phyloP scores from a whole-genome alignment of 2,888 invertebrate species.

The Chydorus sphaericus region DNA sequence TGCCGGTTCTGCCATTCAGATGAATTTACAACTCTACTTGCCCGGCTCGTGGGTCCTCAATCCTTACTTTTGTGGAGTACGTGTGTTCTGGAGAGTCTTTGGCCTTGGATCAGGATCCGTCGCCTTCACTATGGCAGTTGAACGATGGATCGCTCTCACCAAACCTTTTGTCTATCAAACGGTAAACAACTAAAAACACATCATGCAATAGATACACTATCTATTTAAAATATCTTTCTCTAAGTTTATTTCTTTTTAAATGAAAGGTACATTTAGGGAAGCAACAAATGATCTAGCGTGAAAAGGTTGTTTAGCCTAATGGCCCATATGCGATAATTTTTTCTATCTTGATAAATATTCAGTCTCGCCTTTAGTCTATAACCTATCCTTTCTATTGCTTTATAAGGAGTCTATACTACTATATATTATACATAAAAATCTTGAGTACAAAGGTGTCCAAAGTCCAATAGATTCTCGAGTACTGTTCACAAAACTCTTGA shows the following conservation, averaged over 20 bases:
- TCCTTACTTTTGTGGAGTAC: constrained; percentile 43
- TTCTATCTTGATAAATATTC: too few relatives aligned
- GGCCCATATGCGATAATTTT: too few relatives aligned
- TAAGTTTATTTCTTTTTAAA: background rate
- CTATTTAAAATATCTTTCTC: background rate
- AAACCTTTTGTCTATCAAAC: constrained; percentile 76
- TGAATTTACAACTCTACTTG: constrained; percentile 37
- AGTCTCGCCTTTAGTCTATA: too few relatives aligned
- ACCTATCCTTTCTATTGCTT: too few relatives aligned
- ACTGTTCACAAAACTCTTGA: too few relatives aligned
- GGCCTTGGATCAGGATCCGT: constrained; percentile 77
- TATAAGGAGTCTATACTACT: too few relatives aligned
- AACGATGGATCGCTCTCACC: constrained; percentile 72
- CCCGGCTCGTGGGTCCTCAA: constrained; percentile 30
- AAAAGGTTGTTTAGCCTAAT: too few relatives aligned
- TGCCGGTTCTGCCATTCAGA: constrained; percentile 57
- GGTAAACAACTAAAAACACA: constrained; percentile 35
- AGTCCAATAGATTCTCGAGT: too few relatives aligned
- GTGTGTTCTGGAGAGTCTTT: constrained; percentile 63
- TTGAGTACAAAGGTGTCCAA: too few relatives aligned
- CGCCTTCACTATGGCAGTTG: constrained; percentile 74
- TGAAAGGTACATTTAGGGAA: too few relatives aligned
- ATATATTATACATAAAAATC: too few relatives aligned
- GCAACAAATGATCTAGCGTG: too few relatives aligned
- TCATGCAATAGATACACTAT: background rate